These are phyloP conservation scores for Carassius auratus DNA, from an alignment of 2,113 vertebrate species.

Conservation along the genomic window DNA sequence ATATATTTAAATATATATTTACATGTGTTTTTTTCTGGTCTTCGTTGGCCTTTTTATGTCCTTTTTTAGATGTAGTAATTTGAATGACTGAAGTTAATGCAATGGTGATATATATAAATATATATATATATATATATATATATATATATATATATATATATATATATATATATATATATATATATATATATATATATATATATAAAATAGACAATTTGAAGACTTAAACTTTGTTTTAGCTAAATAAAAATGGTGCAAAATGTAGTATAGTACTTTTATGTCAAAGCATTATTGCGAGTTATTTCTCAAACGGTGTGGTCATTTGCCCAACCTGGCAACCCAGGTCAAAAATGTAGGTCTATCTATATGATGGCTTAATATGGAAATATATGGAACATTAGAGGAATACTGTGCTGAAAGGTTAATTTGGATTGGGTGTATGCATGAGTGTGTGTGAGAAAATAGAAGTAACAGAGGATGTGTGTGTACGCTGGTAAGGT, in stretches of 20 bases:
- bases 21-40: no score
- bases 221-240: no score
- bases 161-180: no score
- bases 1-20: no score
- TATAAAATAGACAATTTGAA: no score
- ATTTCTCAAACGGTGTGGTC: background rate
- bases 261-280: background rate
- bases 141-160: no score
- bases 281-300: background rate
- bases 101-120: no score
- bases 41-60: no score
- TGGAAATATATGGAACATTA: background rate
- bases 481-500: background rate
- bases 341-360: background rate
- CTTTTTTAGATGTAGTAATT: no score
- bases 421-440: background rate
- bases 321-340: background rate
- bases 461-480: background rate
- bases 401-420: background rate
- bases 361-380: background rate
- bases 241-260: no score
- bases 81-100: background rate
- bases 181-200: no score
- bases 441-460: slow-evolving; percentile 6
- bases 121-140: no score